Base-by-base conservation (phyloP, 2,888 invertebrate genomes). In the Villa cingulata region DNA sequence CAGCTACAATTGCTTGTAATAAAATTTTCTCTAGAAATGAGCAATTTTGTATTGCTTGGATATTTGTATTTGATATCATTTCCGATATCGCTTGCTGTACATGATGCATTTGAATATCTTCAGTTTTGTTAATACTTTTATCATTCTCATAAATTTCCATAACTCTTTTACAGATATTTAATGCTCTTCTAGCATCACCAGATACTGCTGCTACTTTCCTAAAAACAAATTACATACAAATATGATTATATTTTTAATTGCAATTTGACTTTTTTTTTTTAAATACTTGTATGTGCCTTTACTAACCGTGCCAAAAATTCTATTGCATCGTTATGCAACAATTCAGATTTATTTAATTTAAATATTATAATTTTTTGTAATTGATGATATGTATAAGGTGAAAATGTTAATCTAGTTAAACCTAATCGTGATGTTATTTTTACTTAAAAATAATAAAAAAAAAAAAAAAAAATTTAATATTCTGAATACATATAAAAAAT, bases 131-230 rank as follows among this genome's bases (percentile, higher is more conserved):
- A 4, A 23, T 23, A 23, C 7, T 23, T 23, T 23, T 23, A 6
- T 23, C 23, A 23, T 23, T 23, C 77, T 62, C 48, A 79, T 70
- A 50, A 34, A 45, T 78, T 71, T 96, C 96, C 1, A 89, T 79
- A 2, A 96, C 86, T 27, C 94, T 75, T 1, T 90, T 74, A 60
- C 96, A 92, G 45, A 98, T 86, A 53, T 97, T 95, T 15, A 97
- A 70, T 0, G 96, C 97, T 46, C 97, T 76, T 1, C 97, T 76
- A 0, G 94, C 91, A 70, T 98, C 98, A 0, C 98, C 97, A 0
- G 95, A 96, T 1, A 96, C 83, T 0, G 95, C 90, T 1, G 97
- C 96, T 4, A 97, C 94, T 79, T 92, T 91, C 58, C 87, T 86
- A 54, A 17, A 37, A 50, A 44, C 32, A 45, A 38, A 43, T 46